A percentile compares a stretch with the other conserved stretches of the same genome.
These are phyloP conservation scores for Cephalopterus ornatus DNA, from an alignment of 2,113 vertebrate species.

Conservation along the genomic window DNA sequence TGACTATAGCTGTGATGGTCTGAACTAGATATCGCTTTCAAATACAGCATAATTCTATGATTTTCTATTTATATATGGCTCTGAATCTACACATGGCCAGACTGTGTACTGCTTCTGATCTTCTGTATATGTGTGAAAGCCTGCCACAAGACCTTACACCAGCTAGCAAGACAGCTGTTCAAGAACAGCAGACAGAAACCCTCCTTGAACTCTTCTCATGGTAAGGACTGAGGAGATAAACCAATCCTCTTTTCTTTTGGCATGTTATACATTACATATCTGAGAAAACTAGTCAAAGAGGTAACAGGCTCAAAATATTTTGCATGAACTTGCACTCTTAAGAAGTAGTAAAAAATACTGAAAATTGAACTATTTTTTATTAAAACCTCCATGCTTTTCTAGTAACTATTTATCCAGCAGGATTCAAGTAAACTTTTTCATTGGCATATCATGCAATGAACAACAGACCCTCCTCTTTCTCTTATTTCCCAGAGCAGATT, in stretches of 20 bases:
- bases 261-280: neutral
- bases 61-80: neutral
- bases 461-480: neutral
- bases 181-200: neutral
- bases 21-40: neutral
- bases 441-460: neutral
- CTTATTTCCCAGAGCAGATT: neutral
- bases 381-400: neutral
- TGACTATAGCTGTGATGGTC: neutral
- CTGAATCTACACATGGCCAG: neutral
- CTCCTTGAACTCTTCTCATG: neutral
- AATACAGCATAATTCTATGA: neutral
- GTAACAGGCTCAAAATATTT: neutral
- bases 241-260: neutral
- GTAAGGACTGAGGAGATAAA: neutral
- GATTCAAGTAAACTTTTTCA: neutral
- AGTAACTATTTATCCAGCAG: neutral
- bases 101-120: neutral
- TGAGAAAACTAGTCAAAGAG: neutral
- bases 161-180: conserved; percentile 10
- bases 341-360: neutral
- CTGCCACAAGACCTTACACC: neutral
- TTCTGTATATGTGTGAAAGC: conserved; percentile 9
- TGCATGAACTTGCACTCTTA: neutral
- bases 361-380: neutral